phyloP scores from a whole-genome alignment of 2,888 invertebrate genomes.

The Orthonevra nobilis region DNA sequence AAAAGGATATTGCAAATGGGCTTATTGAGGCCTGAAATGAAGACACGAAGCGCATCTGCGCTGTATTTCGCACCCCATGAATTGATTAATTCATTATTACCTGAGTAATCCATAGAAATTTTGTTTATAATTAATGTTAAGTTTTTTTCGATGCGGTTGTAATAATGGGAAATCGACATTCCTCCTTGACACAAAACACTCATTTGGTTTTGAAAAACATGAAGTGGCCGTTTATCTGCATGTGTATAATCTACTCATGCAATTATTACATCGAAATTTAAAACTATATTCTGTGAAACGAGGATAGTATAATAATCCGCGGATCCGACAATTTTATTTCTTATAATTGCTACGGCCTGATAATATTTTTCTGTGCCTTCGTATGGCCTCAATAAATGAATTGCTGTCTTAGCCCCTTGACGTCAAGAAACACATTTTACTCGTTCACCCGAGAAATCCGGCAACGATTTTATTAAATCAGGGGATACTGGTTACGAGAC shows the following conservation, averaged over 20 bases:
- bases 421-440: too few species aligned
- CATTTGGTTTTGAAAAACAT: conserved; percentile 59
- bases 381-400: too few species aligned
- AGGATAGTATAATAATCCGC: too few species aligned
- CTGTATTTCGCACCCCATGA: too few species aligned
- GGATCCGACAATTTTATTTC: conserved; percentile 38
- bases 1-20: conserved; percentile 55
- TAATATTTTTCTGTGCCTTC: too few species aligned
- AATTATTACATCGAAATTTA: conserved; percentile 47
- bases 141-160: conserved; percentile 53
- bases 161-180: conserved; percentile 54
- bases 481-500: too few species aligned
- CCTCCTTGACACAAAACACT: conserved; percentile 63
- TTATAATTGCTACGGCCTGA: conserved; percentile 13
- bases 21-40: conserved; percentile 39
- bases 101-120: conserved; percentile 50
- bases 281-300: conserved; percentile 35
- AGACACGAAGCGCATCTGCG: conserved; percentile 56
- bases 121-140: conserved; percentile 59
- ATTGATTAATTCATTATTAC: too few species aligned
- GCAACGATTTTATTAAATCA: too few species aligned
- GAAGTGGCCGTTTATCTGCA: conserved; percentile 56
- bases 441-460: too few species aligned
- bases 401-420: too few species aligned
- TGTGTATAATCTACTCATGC: conserved; percentile 55